phyloP scores from a whole-genome alignment of 2,797 vertebrate species.

The Paramormyrops hopkinsi region DNA sequence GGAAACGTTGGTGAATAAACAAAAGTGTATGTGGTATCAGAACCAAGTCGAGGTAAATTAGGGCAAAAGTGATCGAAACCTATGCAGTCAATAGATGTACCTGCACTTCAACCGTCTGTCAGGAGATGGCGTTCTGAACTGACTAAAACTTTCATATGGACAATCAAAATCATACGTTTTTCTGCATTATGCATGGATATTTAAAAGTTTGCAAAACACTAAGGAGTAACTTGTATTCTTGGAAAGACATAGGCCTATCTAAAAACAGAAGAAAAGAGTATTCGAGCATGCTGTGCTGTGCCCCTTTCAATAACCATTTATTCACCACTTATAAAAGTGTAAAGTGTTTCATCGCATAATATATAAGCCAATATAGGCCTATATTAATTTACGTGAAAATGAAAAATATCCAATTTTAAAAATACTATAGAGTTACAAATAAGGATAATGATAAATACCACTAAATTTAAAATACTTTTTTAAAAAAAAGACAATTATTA shows the following conservation, averaged over 20 bases:
- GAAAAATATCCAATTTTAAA: neutral
- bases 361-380: neutral
- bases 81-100: neutral
- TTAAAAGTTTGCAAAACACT: neutral
- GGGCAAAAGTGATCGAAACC: conserved; percentile 46
- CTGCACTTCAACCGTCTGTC: conserved; percentile 41
- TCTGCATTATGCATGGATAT: conserved; percentile 15
- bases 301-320: neutral
- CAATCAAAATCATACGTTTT: conserved; percentile 1
- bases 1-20: conserved; percentile 61
- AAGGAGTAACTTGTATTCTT: neutral
- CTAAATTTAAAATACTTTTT: neutral
- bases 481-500: neutral
- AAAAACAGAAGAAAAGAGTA: neutral
- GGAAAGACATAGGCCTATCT: neutral
- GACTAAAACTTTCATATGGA: conserved; percentile 33
- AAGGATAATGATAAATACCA: neutral
- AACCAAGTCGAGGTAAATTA: conserved; percentile 48
- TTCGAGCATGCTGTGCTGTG: neutral
- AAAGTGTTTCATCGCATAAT: neutral
- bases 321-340: neutral
- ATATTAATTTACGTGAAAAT: neutral
- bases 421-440: neutral
- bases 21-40: conserved; percentile 57
- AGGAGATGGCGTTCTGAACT: conserved; percentile 71